Evolutionary conservation across 2,888 invertebrate species (phyloP).

Genomic region (Ectemnius cavifrons): DNA sequence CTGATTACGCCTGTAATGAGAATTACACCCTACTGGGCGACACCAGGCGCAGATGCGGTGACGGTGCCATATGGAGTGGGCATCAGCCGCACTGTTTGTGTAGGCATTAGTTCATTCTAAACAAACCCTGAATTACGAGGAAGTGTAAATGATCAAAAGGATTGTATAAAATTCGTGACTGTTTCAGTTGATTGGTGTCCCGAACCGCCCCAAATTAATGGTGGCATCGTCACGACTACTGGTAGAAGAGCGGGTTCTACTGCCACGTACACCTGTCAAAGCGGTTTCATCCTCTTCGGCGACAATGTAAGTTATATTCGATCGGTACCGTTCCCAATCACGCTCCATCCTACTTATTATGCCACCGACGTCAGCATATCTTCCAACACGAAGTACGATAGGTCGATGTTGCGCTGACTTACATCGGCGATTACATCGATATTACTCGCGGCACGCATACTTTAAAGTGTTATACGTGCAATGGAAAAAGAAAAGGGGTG

Average conservation of each 20-base stretch:
- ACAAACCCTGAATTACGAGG: too few species aligned
- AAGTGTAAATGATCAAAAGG: too few species aligned
- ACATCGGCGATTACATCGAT: constrained; percentile 5
- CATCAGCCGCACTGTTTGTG: constrained; percentile 88
- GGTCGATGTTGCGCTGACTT: background rate
- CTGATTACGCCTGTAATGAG: constrained; percentile 88
- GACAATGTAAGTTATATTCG: constrained; percentile 82
- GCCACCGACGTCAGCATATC: background rate
- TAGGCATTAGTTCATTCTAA: constrained; percentile 65
- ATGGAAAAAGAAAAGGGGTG: too few species aligned
- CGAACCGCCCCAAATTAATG: constrained; percentile 87
- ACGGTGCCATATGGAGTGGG: constrained; percentile 88
- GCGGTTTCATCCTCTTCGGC: constrained; percentile 91
- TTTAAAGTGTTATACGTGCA: background rate
- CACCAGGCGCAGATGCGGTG: constrained; percentile 85
- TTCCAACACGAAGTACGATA: constrained; percentile 1
- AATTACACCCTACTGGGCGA: constrained; percentile 92
- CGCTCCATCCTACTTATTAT: constrained; percentile 5
- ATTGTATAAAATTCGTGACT: too few species aligned
- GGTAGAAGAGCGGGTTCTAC: constrained; percentile 90
- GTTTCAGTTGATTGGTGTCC: constrained; percentile 89
- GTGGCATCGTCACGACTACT: constrained; percentile 85
- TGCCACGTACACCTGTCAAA: constrained; percentile 89
- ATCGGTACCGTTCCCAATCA: background rate
- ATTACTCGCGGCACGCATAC: background rate